Percentiles rank a stretch among this genome's conserved stretches.
Evolutionary conservation across 2,797 vertebrate species (phyloP).

Genomic region (Tachyglossus aculeatus): DNA sequence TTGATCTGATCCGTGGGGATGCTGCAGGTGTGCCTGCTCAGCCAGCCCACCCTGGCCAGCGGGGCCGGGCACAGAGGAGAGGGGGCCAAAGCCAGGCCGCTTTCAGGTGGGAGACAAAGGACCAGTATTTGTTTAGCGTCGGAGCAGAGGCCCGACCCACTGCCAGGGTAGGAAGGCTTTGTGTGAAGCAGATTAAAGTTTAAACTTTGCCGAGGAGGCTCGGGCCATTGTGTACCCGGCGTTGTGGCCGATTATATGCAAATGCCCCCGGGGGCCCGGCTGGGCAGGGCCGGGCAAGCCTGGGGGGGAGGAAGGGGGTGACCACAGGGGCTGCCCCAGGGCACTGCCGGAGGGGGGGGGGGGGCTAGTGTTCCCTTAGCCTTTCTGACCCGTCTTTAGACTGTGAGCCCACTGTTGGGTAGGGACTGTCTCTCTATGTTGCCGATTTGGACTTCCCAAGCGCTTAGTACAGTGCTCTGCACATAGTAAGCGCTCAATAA

Average conservation of each 20-base stretch:
- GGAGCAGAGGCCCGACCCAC: slow-evolving; percentile 25
- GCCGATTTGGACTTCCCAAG: too few relatives aligned
- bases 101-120: slow-evolving; percentile 34
- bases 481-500: too few relatives aligned
- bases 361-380: too few relatives aligned
- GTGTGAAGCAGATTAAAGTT: slow-evolving; percentile 58
- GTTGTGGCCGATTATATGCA: slow-evolving; percentile 57
- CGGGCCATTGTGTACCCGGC: slow-evolving; percentile 45
- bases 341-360: too few relatives aligned
- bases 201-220: slow-evolving; percentile 54
- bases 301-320: background rate
- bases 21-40: slow-evolving; percentile 52
- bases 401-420: too few relatives aligned
- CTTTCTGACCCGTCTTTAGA: too few relatives aligned
- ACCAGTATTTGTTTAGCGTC: slow-evolving; percentile 47
- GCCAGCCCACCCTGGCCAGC: slow-evolving; percentile 49
- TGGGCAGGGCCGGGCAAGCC: background rate
- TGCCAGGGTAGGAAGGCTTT: slow-evolving; percentile 56
- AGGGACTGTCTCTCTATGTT: too few relatives aligned
- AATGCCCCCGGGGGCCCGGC: slow-evolving; percentile 41
- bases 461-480: too few relatives aligned
- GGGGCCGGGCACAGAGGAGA: background rate
- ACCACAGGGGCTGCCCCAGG: too few relatives aligned
- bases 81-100: background rate
- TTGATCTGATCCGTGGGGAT: too few relatives aligned